Evolutionary conservation across 2,888 invertebrate species (phyloP), one percentile per base, ranked within the genome.

Genomic region (Lithophane ornitopus): DNA sequence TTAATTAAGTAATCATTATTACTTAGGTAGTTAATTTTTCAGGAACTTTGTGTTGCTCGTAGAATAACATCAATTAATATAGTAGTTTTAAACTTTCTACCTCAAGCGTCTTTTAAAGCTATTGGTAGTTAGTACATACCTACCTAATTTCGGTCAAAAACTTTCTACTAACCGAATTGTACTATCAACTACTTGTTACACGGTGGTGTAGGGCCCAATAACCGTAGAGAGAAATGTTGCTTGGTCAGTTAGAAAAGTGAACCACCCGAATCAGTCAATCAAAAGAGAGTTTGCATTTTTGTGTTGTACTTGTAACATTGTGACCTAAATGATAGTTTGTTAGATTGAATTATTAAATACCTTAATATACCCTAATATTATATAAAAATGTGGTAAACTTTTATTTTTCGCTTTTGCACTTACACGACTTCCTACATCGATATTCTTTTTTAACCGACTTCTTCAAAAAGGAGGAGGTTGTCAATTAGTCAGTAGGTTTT

Each of bases 191-290:
- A 70, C 61, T 78, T 78, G 54, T 49, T 78, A 78, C 49, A 70
- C 46, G n/a, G n/a, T n/a, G 12, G n/a, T 52, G 44, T 49, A 46
- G 41, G 26, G 28, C 11, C 41, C 61, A 46, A 1, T 49, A 52
- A 12, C 22, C 44, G 34, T 2, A 19, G 1, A 54, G 16, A 19
- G 3, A 19, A 76, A 61, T 19, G 7, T 61, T 7, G 28, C 4
- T 28, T 58, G n/a, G 11, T 19, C 26, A 46, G 28, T 52, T 65
- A 59, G 46, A n/a, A 19, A 71, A 58, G 52, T 70, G 46, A 9
- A 28, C 52, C 70, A 78, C 68, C 62, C 14, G 26, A 74, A 66
- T 76, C 56, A 61, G 46, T 61, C 74, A 56, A 72, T 75, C 70
- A 49, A 70, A 69, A 69, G 26, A 56, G 7, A 39, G 12, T n/a